Evolutionary conservation across 2,888 invertebrate species (phyloP).

Genomic region (Theretra japonica): DNA sequence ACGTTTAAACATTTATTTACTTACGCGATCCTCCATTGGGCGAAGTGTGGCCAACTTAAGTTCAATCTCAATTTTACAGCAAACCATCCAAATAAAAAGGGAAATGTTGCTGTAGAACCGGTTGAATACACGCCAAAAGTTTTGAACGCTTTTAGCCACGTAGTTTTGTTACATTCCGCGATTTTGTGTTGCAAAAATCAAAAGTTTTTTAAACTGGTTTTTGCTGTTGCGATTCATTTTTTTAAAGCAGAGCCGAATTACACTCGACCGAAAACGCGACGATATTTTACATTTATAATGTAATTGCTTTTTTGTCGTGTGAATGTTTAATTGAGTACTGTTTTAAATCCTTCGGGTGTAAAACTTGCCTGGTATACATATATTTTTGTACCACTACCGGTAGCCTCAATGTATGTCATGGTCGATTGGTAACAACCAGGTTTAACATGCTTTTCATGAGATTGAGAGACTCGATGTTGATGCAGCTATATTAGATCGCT

Average conservation of each 20-base stretch:
- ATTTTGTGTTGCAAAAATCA: constrained; percentile 28
- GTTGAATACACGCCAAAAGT: constrained; percentile 22
- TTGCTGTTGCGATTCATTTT: constrained; percentile 37
- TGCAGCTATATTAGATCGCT: no score
- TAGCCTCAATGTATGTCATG: no score
- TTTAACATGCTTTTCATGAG: no score
- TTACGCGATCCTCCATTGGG: constrained; percentile 49
- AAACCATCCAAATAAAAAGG: constrained; percentile 37
- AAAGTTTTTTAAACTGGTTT: constrained; percentile 39
- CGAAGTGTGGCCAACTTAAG: constrained; percentile 50
- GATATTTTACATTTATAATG: not conserved
- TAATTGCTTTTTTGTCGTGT: no score
- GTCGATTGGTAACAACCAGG: no score
- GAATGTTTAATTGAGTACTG: no score
- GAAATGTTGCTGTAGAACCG: constrained; percentile 39
- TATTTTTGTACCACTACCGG: no score
- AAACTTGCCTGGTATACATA: no score
- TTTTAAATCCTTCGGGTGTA: no score
- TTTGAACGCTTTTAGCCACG: constrained; percentile 8
- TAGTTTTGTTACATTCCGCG: constrained; percentile 17
- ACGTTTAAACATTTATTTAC: constrained; percentile 69
- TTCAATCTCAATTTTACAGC: constrained; percentile 51
- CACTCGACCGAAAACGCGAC: not conserved
- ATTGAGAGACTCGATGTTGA: no score
- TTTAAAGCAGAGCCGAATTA: not conserved